phyloP scores from a whole-genome alignment of 1,140 invertebrate species.

The Pachypeltis micranthus region DNA sequence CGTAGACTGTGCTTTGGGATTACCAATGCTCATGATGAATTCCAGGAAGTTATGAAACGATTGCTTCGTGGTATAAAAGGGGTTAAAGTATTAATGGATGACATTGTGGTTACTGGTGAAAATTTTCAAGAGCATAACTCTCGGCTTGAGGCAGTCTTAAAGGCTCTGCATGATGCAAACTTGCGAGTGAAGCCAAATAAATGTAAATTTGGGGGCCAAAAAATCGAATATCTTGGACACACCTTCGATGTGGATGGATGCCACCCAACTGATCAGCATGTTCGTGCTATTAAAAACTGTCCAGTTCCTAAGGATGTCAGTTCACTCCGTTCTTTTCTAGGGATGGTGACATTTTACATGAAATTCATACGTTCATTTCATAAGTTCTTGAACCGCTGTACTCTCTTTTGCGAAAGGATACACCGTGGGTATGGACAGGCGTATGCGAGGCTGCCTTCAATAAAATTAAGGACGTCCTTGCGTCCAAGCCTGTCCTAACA shows the following conservation, averaged over 20 bases:
- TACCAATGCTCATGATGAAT: background rate
- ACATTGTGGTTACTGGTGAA: background rate
- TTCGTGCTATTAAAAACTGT: background rate
- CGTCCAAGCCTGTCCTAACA: constrained; percentile 15
- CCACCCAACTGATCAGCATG: constrained; percentile 7
- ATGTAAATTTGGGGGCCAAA: background rate
- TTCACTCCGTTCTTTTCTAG: constrained; percentile 16
- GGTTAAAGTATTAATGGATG: constrained; percentile 3
- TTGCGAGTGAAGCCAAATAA: constrained; percentile 2
- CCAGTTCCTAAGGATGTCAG: background rate
- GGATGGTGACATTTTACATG: constrained; percentile 22
- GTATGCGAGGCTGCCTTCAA: constrained; percentile 21
- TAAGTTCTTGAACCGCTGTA: constrained; percentile 20
- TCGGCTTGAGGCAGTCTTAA: background rate
- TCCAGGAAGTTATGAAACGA: constrained; percentile 8
- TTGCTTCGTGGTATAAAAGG: background rate
- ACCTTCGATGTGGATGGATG: background rate
- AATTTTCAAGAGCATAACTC: background rate
- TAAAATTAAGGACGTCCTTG: constrained; percentile 18
- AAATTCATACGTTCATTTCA: constrained; percentile 19
- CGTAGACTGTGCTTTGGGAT: constrained; percentile 6
- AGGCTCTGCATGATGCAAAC: background rate
- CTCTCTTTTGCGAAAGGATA: constrained; percentile 20
- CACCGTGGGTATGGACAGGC: constrained; percentile 18
- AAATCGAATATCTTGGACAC: constrained; percentile 13